A percentile compares a stretch with the other conserved stretches of the same genome.
phyloP scores from a whole-genome alignment of 2,888 invertebrate species.

The Cinara cedri region DNA sequence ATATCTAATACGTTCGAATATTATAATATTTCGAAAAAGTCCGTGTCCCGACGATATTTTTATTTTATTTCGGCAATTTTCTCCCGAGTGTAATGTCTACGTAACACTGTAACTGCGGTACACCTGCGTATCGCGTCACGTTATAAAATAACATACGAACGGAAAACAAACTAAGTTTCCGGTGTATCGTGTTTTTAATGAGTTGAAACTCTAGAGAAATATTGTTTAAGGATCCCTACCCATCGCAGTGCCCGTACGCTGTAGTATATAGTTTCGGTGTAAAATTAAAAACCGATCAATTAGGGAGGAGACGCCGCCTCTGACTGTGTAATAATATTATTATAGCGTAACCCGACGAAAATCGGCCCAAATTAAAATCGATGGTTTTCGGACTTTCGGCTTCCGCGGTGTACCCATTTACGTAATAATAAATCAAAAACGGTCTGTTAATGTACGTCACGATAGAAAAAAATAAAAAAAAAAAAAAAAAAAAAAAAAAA shows the following conservation, averaged over 20 bases:
- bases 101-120: neutral
- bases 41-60: no score
- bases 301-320: neutral
- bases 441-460: neutral
- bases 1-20: no score
- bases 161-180: neutral
- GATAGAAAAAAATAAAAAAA: neutral
- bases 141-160: no score
- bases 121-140: neutral
- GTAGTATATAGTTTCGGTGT: no score
- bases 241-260: neutral
- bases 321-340: no score
- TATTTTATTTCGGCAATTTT: no score
- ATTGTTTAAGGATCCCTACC: neutral
- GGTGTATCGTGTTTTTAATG: neutral
- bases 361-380: constrained; percentile 6
- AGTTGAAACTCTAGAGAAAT: neutral
- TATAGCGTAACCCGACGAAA: no score
- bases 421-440: constrained; percentile 19
- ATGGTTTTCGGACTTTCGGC: neutral
- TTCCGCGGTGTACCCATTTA: no score
- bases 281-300: constrained; percentile 40
- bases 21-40: no score
- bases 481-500: no score
- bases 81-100: no score